These are phyloP conservation scores for Xenopus tropicalis DNA, from an alignment of 2,113 vertebrate genomes.

Conservation along the genomic window UCB_Xtro_10.0 CM004447.2:57736501-57737000, in stretches of 20 bases:
- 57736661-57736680: constrained; percentile 65
- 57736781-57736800: background rate
- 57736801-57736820: no score
- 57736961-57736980: no score
- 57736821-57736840: constrained; percentile 77
- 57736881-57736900: background rate
- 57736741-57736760: constrained; percentile 42
- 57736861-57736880: constrained; percentile 27
- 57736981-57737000: no score
- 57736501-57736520: constrained; percentile 57
- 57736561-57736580: constrained; percentile 44
- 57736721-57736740: constrained; percentile 81
- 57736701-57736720: constrained; percentile 57
- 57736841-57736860: constrained; percentile 79
- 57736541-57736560: constrained; percentile 9
- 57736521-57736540: constrained; percentile 57
- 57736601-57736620: constrained; percentile 68
- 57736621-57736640: constrained; percentile 56
- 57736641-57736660: constrained; percentile 60
- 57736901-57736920: constrained; percentile 62
- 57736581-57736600: constrained; percentile 12
- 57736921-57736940: constrained; percentile 78
- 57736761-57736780: no score
- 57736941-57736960: constrained; percentile 55
- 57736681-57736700: constrained; percentile 34